Evolutionary conservation across 2,888 invertebrate species (phyloP), one percentile per base, ranked within the genome.

Genomic region (Agrotis puta): DNA sequence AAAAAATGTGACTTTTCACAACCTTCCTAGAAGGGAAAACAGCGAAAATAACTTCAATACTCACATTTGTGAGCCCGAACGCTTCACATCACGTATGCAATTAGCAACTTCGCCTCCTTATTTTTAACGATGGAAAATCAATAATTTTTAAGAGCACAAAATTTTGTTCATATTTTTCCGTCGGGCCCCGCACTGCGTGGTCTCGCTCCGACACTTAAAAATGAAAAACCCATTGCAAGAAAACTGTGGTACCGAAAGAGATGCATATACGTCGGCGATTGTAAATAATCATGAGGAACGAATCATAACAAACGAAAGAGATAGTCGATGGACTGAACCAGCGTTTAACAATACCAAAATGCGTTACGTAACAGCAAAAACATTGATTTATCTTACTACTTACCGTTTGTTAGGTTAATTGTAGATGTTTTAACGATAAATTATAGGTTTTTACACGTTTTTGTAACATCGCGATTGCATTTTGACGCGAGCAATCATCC

Each of bases 41-140:
- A 89, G 92, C 89, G 84, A 89, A 92, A 92, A 91, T 91, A 92
- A 90, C 90, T 84, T 80, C 77, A 78, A 86, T 92, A 93, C 92
- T 93, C 90, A 94, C 93, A 85, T 84, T 82, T 78, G 83, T 79
- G 86, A 88, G 88, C 84, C 90, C 89, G 88, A 83, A 77, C 87
- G 88, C 83, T 75, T 83, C 88, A 88, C 92, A 91, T 91, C 92
- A 91, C 93, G 89, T 91, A 92, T 94, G 92, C 94, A 93, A 94
- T 94, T 94, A 93, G 89, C 86, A 83, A 83, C 85, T 86, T 9
- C 85, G 81, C 66, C 82, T 76, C 85, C 85, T 68, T 92, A 89
- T 91, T 94, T 93, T 94, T 94, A 91, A 92, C 94, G 93, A 93
- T 92, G 93, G 89, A 95, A 95, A 95, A 96, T 96, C 96, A 96